These are phyloP conservation scores for Axea sp. DNA, from an alignment of 2,888 invertebrate species.

Conservation along the genomic window DNA sequence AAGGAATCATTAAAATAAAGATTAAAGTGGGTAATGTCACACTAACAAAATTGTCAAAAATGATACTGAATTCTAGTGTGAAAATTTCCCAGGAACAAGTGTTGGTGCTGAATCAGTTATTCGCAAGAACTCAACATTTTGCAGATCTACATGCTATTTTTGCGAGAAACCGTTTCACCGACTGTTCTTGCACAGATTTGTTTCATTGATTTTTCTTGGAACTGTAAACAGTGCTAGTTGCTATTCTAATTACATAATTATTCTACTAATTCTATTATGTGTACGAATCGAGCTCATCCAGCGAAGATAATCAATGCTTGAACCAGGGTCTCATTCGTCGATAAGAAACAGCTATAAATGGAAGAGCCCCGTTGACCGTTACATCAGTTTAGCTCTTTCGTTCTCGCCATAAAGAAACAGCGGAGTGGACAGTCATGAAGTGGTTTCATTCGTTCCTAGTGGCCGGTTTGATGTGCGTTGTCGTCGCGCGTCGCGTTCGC, in stretches of 20 bases:
- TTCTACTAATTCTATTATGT: constrained; percentile 47
- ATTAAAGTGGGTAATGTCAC: no score
- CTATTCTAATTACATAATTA: constrained; percentile 50
- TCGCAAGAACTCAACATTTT: no score
- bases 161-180: no score
- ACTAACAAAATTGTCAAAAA: no score
- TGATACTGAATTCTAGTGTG: no score
- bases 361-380: constrained; percentile 31
- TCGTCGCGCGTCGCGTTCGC: constrained; percentile 53
- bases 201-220: no score
- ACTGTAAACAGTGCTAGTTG: no score
- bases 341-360: constrained; percentile 60
- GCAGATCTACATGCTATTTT: no score
- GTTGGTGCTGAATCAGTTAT: no score
- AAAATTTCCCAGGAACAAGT: no score
- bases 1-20: no score
- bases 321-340: constrained; percentile 50
- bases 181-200: no score
- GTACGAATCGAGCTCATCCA: constrained; percentile 27
- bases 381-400: constrained; percentile 44
- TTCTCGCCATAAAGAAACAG: constrained; percentile 18
- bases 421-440: constrained; percentile 57
- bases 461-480: constrained; percentile 60
- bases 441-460: constrained; percentile 47
- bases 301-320: constrained; percentile 51